Conservation (phyloP, 1,140 invertebrate genomes). For the Colletes latitarsis region DNA sequence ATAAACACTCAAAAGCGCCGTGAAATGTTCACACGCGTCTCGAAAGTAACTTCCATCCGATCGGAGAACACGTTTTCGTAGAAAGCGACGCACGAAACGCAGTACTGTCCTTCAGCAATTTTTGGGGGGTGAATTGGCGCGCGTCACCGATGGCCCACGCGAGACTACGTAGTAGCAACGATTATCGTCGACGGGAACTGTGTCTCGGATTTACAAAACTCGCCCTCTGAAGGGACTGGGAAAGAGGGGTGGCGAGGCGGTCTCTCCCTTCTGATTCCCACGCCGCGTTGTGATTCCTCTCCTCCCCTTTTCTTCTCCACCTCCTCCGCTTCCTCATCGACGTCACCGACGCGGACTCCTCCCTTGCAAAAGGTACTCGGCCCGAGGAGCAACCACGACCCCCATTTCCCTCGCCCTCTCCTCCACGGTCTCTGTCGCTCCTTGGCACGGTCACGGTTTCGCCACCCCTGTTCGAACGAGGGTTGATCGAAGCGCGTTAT, state of each 20-base stretch:
- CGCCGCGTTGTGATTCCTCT: conserved; percentile 53
- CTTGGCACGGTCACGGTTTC: background rate
- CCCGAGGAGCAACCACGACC: conserved; percentile 33
- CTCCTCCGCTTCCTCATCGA: conserved; percentile 50
- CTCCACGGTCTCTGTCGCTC: conserved; percentile 1
- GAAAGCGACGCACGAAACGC: too few relatives aligned
- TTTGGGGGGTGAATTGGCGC: conserved; percentile 19
- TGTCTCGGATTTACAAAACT: conserved; percentile 59
- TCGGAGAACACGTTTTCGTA: too few relatives aligned
- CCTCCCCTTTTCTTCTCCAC: conserved; percentile 51
- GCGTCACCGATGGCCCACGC: conserved; percentile 29
- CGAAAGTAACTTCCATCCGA: too few relatives aligned
- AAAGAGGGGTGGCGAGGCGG: conserved; percentile 51
- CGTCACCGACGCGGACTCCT: conserved; percentile 49
- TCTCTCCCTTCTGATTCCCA: conserved; percentile 65
- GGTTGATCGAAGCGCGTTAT: conserved; percentile 38
- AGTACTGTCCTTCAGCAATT: background rate
- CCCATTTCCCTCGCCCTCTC: conserved; percentile 31
- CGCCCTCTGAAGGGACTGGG: conserved; percentile 51
- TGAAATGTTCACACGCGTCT: too few relatives aligned
- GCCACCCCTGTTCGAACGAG: conserved; percentile 36
- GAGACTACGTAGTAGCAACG: conserved; percentile 43
- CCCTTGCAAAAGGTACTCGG: conserved; percentile 49
- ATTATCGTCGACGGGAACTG: conserved; percentile 50
- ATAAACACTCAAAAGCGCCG: too few relatives aligned